These are phyloP conservation scores for Trichonephila clavipes DNA, from an alignment of 1,140 invertebrate species.

Conservation along the genomic window DNA sequence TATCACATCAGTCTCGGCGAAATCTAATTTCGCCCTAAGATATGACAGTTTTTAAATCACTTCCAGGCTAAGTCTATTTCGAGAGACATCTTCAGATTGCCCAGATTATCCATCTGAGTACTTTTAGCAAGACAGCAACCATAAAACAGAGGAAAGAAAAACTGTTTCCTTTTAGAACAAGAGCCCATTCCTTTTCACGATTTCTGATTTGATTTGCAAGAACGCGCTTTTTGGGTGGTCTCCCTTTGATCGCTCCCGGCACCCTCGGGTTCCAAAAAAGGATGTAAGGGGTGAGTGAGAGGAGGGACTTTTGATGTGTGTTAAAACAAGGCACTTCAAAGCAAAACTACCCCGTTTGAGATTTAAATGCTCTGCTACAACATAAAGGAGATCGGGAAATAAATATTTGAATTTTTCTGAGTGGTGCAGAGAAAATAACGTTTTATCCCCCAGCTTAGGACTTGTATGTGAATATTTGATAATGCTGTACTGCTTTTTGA, in stretches of 20 bases:
- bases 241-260: background rate
- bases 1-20: no score
- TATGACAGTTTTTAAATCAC: no score
- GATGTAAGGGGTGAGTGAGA: background rate
- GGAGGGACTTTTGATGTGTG: background rate
- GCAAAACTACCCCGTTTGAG: background rate
- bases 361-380: background rate
- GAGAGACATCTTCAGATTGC: no score
- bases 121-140: background rate
- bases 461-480: background rate
- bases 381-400: background rate
- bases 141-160: background rate
- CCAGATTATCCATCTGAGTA: no score
- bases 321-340: conserved; percentile 18
- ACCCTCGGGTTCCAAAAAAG: conserved; percentile 13
- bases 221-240: conserved; percentile 9
- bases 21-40: no score
- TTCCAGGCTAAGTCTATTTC: no score
- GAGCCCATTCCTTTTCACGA: background rate
- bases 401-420: conserved; percentile 18
- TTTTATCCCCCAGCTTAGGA: background rate
- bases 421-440: background rate
- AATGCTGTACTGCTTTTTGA: background rate
- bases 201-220: conserved; percentile 28
- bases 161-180: background rate